These are phyloP conservation scores for Molothrus aeneus DNA, from an alignment of 2,797 vertebrate genomes.

Conservation along the genomic window DNA sequence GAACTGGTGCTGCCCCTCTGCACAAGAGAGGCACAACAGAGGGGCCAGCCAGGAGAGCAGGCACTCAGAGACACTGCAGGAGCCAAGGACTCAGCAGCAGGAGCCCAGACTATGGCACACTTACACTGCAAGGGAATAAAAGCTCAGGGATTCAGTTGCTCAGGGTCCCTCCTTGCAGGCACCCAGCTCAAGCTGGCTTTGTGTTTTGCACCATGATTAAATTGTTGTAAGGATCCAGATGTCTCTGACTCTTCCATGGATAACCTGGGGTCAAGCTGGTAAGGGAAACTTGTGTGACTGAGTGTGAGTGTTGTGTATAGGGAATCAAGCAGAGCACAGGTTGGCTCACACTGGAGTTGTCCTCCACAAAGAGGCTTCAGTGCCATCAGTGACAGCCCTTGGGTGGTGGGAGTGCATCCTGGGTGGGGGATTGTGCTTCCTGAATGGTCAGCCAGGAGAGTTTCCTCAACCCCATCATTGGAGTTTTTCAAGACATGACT, in stretches of 20 bases:
- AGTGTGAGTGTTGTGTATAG: neutral
- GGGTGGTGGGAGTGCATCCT: neutral
- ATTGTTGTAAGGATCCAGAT: neutral
- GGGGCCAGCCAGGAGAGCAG: neutral
- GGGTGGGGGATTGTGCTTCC: neutral
- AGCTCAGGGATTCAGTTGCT: rapidly evolving
- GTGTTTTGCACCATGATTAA: neutral
- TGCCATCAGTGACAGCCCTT: neutral
- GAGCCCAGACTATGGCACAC: neutral
- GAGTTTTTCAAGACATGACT: neutral
- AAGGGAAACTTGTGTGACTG: neutral
- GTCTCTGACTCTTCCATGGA: neutral
- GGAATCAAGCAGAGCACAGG: neutral
- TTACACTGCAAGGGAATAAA: neutral
- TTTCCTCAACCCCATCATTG: neutral
- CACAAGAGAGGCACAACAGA: neutral
- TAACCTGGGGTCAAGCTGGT: neutral
- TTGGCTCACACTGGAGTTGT: neutral
- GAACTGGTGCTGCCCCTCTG: neutral
- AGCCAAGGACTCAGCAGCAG: neutral
- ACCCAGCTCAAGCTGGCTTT: neutral
- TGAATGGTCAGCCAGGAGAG: neutral
- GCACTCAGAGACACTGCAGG: neutral
- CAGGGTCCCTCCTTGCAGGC: neutral
- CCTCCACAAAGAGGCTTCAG: neutral